Evolutionary conservation across 2,888 invertebrate genomes (phyloP).

Genomic region (Latheticus oryzae): DNA sequence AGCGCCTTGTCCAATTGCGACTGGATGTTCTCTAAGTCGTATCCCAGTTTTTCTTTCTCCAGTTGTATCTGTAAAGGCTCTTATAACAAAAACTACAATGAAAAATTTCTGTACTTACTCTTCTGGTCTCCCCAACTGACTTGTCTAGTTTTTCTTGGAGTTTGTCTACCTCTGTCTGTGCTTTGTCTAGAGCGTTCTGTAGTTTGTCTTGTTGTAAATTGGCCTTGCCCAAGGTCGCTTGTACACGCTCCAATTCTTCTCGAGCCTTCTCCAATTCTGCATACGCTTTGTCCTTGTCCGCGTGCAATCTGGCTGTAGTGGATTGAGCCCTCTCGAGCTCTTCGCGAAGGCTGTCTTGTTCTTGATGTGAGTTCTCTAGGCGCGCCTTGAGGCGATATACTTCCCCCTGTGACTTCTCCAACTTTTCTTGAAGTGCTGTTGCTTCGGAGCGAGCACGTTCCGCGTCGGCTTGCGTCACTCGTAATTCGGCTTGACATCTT

Average conservation of each 20-base stretch:
- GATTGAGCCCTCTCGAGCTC: conserved; percentile 91
- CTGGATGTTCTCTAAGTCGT: conserved; percentile 91
- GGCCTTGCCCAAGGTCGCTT: conserved; percentile 90
- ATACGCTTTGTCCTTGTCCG: conserved; percentile 84
- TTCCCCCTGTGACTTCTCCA: conserved; percentile 95
- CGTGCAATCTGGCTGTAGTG: conserved; percentile 84
- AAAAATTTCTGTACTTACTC: conserved; percentile 73
- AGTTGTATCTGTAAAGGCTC: conserved; percentile 75
- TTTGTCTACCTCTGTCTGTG: conserved; percentile 91
- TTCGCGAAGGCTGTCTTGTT: conserved; percentile 92
- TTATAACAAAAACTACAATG: not conserved
- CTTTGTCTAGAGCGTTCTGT: conserved; percentile 88
- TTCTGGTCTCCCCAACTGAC: conserved; percentile 82
- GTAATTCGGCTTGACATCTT: conserved; percentile 88
- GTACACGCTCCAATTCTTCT: conserved; percentile 89
- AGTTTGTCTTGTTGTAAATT: conserved; percentile 93
- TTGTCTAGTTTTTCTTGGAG: conserved; percentile 90
- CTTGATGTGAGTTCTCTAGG: conserved; percentile 93
- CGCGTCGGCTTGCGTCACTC: conserved; percentile 92
- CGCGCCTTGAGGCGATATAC: conserved; percentile 94
- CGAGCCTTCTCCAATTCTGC: conserved; percentile 87
- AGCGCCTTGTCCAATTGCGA: conserved; percentile 92
- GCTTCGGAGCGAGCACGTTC: conserved; percentile 88
- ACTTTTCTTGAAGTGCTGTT: conserved; percentile 87
- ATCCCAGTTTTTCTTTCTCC: conserved; percentile 90